Percentiles rank a stretch among this genome's conserved stretches.
These are phyloP conservation scores for Chromobotia macracanthus DNA, from an alignment of 2,797 vertebrate genomes.

Conservation along the genomic window DNA sequence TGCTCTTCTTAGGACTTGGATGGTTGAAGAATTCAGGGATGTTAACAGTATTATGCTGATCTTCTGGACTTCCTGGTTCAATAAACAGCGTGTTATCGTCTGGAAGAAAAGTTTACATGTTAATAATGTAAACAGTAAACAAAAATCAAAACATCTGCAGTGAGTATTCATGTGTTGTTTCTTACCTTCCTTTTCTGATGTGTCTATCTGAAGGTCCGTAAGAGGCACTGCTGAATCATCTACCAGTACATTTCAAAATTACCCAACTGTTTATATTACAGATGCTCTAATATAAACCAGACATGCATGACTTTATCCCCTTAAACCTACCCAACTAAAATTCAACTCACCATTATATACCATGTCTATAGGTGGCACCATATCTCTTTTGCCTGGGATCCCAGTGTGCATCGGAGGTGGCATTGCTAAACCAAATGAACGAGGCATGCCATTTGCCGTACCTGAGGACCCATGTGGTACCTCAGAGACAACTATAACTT, in stretches of 20 bases:
- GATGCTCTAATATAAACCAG: background rate
- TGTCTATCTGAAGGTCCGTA: constrained; percentile 68
- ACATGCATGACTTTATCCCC: background rate
- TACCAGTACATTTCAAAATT: constrained; percentile 41
- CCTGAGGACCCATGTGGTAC: constrained; percentile 10
- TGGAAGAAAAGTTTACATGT: constrained; percentile 27
- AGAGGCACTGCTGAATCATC: constrained; percentile 69
- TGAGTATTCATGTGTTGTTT: background rate
- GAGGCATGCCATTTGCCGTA: constrained; percentile 48
- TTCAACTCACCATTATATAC: constrained; percentile 49
- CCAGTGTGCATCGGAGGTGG: constrained; percentile 29
- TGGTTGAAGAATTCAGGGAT: constrained; percentile 3
- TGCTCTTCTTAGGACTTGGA: constrained; percentile 16
- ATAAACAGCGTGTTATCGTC: constrained; percentile 11
- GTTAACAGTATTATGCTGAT: constrained; percentile 3
- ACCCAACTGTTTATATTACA: background rate
- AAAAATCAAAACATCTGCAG: background rate
- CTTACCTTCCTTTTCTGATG: constrained; percentile 71
- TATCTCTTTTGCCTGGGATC: constrained; percentile 15
- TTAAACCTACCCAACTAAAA: background rate
- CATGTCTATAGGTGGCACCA: constrained; percentile 36
- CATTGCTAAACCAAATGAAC: constrained; percentile 28
- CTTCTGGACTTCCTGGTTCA: constrained; percentile 25
- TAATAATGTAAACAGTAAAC: background rate
- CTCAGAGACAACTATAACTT: constrained; percentile 38